Evolutionary conservation across 1,140 invertebrate genomes (phyloP), one percentile per base, ranked within the genome.

Genomic region (Bombyx mandarina): DNA sequence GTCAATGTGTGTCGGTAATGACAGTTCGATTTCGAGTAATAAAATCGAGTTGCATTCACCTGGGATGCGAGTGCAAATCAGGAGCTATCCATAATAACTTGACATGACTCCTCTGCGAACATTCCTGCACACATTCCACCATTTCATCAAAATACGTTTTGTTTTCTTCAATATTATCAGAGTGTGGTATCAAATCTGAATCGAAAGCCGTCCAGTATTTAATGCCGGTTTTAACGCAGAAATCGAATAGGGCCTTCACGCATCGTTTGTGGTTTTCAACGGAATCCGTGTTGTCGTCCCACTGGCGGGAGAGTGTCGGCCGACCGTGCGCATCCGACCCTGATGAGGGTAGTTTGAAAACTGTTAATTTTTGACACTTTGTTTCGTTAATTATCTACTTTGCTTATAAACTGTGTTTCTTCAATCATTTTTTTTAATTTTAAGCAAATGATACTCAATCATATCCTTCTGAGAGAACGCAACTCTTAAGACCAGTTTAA

Each of bases 141-240:
- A 92, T 87, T 56, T 91, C 90, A 54, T 93, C 91, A 69, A 90
- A 88, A 56, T 91, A 88, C 12, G 71, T 62, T 62, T 88, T 89
- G 22, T 79, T 88, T 63, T 92, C 91, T 4, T 90, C 90, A 61
- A 90, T 80, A 43, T 71, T 85, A 4, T 89, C 84, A 0, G 77
- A 73, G 49, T 79, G 71, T 0, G 90, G 89, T 6, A 89, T 77
- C 44, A 91, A 61, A 64, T 89, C 90, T 2, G 89, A 86, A 69
- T 92, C 92, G 70, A 90, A 91, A 49, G 90, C 92, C 0, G 90
- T 91, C 90, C 90, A 92, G 72, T 91, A 91, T 69, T 91, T 91
- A 1, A 92, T 64, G 44, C 90, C 89, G 0, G 93, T 83, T 76
- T 93, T 93, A 3, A 67, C 66, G 71, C 91, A 92, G 57, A 93